These are phyloP conservation scores for Saguinus midas DNA, from an alignment of 2,113 vertebrate species.

Conservation along the genomic window DNA sequence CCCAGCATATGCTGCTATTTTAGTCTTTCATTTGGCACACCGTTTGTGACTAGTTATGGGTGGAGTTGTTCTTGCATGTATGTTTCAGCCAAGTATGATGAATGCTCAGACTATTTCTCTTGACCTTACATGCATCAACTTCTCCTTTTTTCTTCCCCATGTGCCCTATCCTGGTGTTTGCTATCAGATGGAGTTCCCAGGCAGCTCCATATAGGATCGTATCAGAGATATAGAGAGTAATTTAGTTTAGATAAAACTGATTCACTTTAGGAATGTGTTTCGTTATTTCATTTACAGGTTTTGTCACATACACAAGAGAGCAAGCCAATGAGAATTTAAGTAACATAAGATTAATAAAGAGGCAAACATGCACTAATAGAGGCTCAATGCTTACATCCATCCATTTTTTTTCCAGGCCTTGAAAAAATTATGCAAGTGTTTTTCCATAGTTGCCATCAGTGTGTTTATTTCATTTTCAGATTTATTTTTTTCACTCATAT, in stretches of 20 bases:
- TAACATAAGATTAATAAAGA: constrained; percentile 22
- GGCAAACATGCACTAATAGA: background rate
- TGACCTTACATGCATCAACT: constrained; percentile 52
- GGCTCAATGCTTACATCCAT: background rate
- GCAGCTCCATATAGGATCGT: background rate
- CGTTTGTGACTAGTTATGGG: constrained; percentile 56
- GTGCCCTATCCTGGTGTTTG: constrained; percentile 1
- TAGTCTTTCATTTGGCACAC: constrained; percentile 60
- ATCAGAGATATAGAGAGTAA: background rate
- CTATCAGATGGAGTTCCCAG: background rate
- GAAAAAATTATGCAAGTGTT: background rate
- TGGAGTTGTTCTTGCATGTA: constrained; percentile 46
- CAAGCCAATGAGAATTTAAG: constrained; percentile 14
- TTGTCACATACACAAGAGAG: background rate
- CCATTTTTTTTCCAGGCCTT: background rate
- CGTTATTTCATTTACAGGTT: constrained; percentile 26
- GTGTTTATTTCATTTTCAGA: constrained; percentile 39
- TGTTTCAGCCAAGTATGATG: constrained; percentile 65
- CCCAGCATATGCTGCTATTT: constrained; percentile 72
- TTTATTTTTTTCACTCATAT: constrained; percentile 30
- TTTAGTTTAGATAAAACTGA: constrained; percentile 29
- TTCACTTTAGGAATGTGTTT: constrained; percentile 9
- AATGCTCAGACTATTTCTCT: constrained; percentile 69
- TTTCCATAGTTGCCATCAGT: background rate
- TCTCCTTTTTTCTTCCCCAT: background rate